Conservation (phyloP, 2,888 invertebrate species). For the Limnephilus lunatus region DNA sequence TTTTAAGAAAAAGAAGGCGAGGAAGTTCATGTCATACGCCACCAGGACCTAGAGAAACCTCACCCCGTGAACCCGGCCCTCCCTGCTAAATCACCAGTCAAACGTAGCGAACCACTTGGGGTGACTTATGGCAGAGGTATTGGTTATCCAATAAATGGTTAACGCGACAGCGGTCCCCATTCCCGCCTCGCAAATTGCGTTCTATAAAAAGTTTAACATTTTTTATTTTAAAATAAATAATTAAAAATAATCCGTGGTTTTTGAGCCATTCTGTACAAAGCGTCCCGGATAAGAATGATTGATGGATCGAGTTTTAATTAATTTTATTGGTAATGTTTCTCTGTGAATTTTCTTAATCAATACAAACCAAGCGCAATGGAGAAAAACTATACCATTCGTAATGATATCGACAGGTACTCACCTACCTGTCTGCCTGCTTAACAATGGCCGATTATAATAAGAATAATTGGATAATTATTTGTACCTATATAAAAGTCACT, state of each 20-base stretch:
- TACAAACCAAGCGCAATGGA: not conserved
- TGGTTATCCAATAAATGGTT: too few relatives aligned
- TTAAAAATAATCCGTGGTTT: not conserved
- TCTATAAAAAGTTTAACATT: too few relatives aligned
- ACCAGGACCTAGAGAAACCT: too few relatives aligned
- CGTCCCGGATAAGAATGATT: not conserved
- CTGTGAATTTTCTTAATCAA: not conserved
- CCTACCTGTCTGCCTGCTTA: not conserved
- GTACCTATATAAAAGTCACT: not conserved
- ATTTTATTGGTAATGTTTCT: not conserved
- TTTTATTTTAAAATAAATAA: not conserved
- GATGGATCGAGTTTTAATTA: conserved; percentile 7
- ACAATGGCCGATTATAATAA: not conserved
- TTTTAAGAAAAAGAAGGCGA: too few relatives aligned
- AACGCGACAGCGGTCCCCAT: too few relatives aligned
- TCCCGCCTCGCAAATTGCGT: too few relatives aligned
- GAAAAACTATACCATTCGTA: not conserved
- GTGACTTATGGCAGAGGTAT: too few relatives aligned
- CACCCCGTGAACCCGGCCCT: too few relatives aligned
- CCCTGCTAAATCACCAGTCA: too few relatives aligned
- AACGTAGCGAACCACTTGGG: too few relatives aligned
- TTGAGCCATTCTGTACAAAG: not conserved
- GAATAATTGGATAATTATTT: not conserved
- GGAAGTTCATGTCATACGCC: too few relatives aligned
- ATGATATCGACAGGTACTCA: not conserved